A percentile compares a stretch with the other conserved stretches of the same genome.
phyloP scores from a whole-genome alignment of 2,113 vertebrate genomes.

The Mormyrus lacerda region DNA sequence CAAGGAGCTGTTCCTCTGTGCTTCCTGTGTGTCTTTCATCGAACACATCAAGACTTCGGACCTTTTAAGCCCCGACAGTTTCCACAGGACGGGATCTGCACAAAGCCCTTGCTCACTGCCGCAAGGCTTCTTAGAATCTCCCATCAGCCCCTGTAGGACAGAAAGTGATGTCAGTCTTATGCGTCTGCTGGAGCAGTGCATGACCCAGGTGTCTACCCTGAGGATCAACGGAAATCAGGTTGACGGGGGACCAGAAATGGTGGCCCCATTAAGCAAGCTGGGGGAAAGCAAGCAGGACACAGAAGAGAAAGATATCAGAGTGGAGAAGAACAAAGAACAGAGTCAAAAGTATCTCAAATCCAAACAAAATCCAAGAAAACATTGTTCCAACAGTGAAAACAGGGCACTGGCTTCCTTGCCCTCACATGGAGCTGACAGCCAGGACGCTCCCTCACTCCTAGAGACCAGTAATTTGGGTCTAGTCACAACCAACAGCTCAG shows the following conservation, averaged over 20 bases:
- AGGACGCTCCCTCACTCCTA: neutral
- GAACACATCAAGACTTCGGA: conserved; percentile 45
- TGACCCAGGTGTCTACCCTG: conserved; percentile 57
- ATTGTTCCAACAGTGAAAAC: neutral
- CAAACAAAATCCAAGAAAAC: conserved; percentile 24
- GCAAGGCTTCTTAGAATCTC: conserved; percentile 33
- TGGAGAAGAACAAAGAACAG: conserved; percentile 12
- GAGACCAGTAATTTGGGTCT: conserved; percentile 10
- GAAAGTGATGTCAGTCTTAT: conserved; percentile 45
- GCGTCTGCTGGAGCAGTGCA: conserved; percentile 53
- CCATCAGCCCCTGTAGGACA: conserved; percentile 36
- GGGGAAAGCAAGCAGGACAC: neutral
- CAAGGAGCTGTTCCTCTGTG: conserved; percentile 53
- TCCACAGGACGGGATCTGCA: conserved; percentile 22
- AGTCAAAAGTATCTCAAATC: conserved; percentile 26
- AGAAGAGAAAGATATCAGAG: conserved; percentile 1
- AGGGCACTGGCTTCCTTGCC: neutral
- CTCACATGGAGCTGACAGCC: neutral
- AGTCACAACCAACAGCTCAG: conserved; percentile 9
- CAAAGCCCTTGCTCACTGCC: conserved; percentile 30
- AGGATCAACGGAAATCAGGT: conserved; percentile 43
- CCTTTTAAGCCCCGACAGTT: conserved; percentile 32
- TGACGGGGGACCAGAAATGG: conserved; percentile 21
- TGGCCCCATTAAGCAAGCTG: neutral
- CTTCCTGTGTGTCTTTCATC: conserved; percentile 50